These are phyloP conservation scores for Orthosia gracilis DNA, from an alignment of 2,888 invertebrate genomes.

Conservation along the genomic window DNA sequence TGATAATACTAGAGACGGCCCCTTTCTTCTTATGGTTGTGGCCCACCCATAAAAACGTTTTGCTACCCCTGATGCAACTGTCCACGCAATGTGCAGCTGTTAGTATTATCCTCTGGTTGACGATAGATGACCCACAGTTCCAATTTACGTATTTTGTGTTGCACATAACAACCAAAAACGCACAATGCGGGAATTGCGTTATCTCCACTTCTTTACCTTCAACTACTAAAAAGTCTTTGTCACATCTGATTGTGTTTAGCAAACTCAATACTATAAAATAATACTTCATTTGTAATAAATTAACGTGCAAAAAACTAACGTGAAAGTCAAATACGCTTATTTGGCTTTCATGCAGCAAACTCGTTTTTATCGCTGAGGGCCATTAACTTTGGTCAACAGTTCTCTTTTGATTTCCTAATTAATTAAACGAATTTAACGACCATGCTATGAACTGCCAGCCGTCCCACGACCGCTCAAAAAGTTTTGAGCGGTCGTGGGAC, in stretches of 20 bases:
- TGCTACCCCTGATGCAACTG: not conserved
- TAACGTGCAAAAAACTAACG: too few relatives aligned
- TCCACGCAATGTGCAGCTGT: slow-evolving; percentile 60
- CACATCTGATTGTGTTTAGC: not conserved
- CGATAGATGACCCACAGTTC: slow-evolving; percentile 58
- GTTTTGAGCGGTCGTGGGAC: too few relatives aligned
- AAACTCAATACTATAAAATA: slow-evolving; percentile 9
- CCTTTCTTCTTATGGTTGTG: not conserved
- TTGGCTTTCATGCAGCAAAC: not conserved
- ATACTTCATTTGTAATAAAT: slow-evolving; percentile 3
- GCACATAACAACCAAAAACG: not conserved
- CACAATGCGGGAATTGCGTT: slow-evolving; percentile 9
- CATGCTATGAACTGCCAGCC: too few relatives aligned
- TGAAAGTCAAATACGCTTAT: not conserved
- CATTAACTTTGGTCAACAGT: not conserved
- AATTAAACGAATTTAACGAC: not conserved
- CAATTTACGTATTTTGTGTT: accelerated
- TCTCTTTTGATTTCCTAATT: not conserved
- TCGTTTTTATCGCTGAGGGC: not conserved
- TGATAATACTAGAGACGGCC: not conserved
- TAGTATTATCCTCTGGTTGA: slow-evolving; percentile 57
- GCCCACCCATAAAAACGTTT: not conserved
- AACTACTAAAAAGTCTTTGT: not conserved
- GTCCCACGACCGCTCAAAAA: too few relatives aligned
- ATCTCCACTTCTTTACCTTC: not conserved